These are phyloP conservation scores for Vanessa atalanta DNA, from an alignment of 1,140 invertebrate species.

Conservation along the genomic window DNA sequence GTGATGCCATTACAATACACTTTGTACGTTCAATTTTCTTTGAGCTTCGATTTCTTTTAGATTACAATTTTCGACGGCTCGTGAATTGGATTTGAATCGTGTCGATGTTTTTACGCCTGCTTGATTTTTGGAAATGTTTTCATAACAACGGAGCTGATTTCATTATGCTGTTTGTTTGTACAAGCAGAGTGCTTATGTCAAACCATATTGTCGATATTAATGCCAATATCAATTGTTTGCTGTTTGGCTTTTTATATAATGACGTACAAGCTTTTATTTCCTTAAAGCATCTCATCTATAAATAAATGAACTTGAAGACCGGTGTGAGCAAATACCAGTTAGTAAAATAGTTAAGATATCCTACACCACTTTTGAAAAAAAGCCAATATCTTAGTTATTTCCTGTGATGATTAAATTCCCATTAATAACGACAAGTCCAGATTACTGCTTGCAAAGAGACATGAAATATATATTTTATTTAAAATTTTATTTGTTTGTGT, in stretches of 20 bases:
- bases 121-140: conserved; percentile 63
- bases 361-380: conserved; percentile 26
- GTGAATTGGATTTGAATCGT: conserved; percentile 63
- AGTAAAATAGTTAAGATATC: conserved; percentile 30
- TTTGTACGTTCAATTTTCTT: conserved; percentile 57
- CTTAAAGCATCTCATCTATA: conserved; percentile 4
- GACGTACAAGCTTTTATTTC: background rate
- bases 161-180: conserved; percentile 58
- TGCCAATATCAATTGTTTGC: conserved; percentile 11
- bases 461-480: conserved; percentile 12
- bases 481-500: conserved; percentile 13
- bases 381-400: conserved; percentile 24
- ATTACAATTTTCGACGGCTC: conserved; percentile 63
- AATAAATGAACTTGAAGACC: conserved; percentile 11
- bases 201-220: conserved; percentile 29
- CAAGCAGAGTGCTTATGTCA: conserved; percentile 33
- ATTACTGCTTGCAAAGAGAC: conserved; percentile 15
- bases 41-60: conserved; percentile 71
- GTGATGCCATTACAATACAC: conserved; percentile 78
- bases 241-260: conserved; percentile 2
- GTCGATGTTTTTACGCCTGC: conserved; percentile 65
- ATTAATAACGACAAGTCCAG: conserved; percentile 26
- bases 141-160: conserved; percentile 45
- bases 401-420: conserved; percentile 30
- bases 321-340: conserved; percentile 10